Conservation (phyloP, 2,797 vertebrate species). For the Chaetodon trifasciatus region DNA sequence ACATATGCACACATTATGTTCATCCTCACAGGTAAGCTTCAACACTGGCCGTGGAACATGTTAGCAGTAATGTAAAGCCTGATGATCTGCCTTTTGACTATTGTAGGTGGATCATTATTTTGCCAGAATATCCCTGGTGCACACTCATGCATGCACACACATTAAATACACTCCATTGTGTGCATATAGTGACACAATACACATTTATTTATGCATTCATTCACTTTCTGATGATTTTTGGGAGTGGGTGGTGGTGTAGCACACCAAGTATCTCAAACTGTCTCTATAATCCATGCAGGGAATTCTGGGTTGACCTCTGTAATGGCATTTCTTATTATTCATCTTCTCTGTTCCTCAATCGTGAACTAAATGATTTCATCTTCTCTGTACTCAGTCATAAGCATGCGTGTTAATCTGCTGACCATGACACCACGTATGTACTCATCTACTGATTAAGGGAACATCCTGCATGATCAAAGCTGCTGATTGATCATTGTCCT, state of each 20-base stretch:
- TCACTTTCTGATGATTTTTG: neutral
- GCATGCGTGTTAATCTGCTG: too few relatives aligned
- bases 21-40: neutral
- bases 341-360: too few relatives aligned
- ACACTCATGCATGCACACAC: neutral
- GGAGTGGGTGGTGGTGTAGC: neutral
- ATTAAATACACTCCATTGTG: neutral
- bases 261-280: neutral
- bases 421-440: too few relatives aligned
- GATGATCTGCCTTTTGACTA: neutral
- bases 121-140: neutral
- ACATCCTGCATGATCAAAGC: too few relatives aligned
- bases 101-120: neutral
- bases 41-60: neutral
- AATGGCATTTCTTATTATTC: too few relatives aligned
- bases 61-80: neutral
- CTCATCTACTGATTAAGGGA: too few relatives aligned
- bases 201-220: neutral
- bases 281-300: neutral
- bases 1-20: neutral
- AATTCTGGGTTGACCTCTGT: neutral
- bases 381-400: too few relatives aligned
- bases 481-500: too few relatives aligned
- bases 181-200: neutral
- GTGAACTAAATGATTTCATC: too few relatives aligned